phyloP scores from a whole-genome alignment of 92 coral and sea anemone genomes.

The Phymanthus crucifer region DNA sequence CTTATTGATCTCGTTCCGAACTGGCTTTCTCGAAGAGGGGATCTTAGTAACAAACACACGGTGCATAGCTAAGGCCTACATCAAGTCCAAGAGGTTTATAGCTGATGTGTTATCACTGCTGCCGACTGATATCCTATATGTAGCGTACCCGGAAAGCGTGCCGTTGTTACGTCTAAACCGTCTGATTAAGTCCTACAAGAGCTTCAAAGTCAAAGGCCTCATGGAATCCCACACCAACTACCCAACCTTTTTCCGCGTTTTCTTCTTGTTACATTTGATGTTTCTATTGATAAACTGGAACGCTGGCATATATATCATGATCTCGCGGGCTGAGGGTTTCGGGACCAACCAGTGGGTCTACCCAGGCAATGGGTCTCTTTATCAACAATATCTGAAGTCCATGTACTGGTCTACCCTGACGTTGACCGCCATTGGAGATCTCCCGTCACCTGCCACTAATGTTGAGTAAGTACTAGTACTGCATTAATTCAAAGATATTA shows the following conservation, averaged over 20 bases:
- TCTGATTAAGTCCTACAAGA: slow-evolving; percentile 73
- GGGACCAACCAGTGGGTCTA: slow-evolving; percentile 90
- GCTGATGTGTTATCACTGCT: slow-evolving; percentile 74
- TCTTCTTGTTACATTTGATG: slow-evolving; percentile 88
- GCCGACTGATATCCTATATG: slow-evolving; percentile 71
- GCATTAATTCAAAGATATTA: too few relatives aligned
- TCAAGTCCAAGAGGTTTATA: slow-evolving; percentile 57
- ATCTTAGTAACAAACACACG: slow-evolving; percentile 67
- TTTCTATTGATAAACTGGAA: slow-evolving; percentile 95
- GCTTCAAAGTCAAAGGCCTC: slow-evolving; percentile 72
- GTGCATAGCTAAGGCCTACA: slow-evolving; percentile 57
- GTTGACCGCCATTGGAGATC: slow-evolving; percentile 92
- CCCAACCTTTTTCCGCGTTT: slow-evolving; percentile 85
- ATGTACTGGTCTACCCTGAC: slow-evolving; percentile 95
- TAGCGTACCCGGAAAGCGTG: slow-evolving; percentile 52
- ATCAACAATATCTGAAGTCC: slow-evolving; percentile 88
- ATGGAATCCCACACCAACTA: slow-evolving; percentile 90
- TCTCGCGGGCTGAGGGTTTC: slow-evolving; percentile 92
- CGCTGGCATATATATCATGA: slow-evolving; percentile 84
- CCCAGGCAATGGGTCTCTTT: slow-evolving; percentile 87
- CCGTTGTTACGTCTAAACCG: slow-evolving; percentile 81
- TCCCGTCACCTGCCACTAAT: slow-evolving; percentile 83
- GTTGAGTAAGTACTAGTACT: slow-evolving; percentile 74
- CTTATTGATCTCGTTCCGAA: slow-evolving; percentile 60
- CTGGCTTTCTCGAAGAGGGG: slow-evolving; percentile 89